These are phyloP conservation scores for Ceyx erithaca DNA, from an alignment of 2,797 vertebrate species.

Conservation along the genomic window DNA sequence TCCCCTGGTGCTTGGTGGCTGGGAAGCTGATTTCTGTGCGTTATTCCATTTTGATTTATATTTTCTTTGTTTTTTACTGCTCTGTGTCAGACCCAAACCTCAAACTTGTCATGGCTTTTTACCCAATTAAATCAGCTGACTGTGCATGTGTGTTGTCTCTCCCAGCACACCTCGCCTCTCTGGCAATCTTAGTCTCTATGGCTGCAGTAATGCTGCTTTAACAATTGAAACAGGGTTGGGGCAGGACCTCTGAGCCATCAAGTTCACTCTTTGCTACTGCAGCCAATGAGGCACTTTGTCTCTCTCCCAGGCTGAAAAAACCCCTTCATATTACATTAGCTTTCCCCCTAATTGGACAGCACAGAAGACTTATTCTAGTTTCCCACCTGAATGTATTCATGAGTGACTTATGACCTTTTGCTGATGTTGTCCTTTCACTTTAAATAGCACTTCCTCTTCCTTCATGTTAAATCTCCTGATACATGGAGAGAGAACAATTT, in stretches of 20 bases:
- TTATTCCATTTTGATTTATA: neutral
- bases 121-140: neutral
- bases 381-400: conserved; percentile 28
- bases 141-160: neutral
- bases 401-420: conserved; percentile 30
- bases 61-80: neutral
- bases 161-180: neutral
- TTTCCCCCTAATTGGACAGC: neutral
- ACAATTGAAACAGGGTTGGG: neutral
- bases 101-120: neutral
- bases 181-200: neutral
- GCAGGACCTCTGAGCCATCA: neutral
- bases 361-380: neutral
- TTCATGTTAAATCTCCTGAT: conserved; percentile 18
- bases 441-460: conserved; percentile 5
- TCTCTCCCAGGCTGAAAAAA: neutral
- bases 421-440: conserved; percentile 32
- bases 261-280: neutral
- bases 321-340: neutral
- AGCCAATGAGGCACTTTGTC: neutral
- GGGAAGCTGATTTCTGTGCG: neutral
- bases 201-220: neutral
- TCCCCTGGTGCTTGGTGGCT: fast-evolving
- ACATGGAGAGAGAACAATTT: conserved; percentile 1
- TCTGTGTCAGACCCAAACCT: neutral